A percentile compares a stretch with the other conserved stretches of the same genome.
phyloP scores from a whole-genome alignment of 1,140 invertebrate species.

The Drosophila ironensis region DNA sequence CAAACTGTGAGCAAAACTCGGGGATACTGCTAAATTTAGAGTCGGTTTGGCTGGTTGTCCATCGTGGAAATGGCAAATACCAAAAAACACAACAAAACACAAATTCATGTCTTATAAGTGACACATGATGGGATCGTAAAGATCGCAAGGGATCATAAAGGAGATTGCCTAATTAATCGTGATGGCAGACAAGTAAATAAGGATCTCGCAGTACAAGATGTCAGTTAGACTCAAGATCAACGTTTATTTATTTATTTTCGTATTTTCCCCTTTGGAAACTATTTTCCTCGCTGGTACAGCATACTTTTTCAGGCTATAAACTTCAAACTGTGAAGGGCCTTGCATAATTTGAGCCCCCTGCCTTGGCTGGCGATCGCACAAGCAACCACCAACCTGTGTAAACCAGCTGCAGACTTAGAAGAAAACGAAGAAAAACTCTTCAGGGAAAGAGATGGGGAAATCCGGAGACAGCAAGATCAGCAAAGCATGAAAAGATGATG shows the following conservation, averaged over 20 bases:
- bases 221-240: not conserved
- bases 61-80: too few species aligned
- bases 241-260: not conserved
- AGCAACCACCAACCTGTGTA: too few species aligned
- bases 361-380: not conserved
- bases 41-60: too few species aligned
- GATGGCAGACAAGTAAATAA: not conserved
- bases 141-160: not conserved
- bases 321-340: slow-evolving; percentile 35
- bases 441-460: not conserved
- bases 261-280: not conserved
- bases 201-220: not conserved
- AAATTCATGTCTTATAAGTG: too few species aligned
- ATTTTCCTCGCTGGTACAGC: slow-evolving; percentile 7
- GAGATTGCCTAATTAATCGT: slow-evolving; percentile 12
- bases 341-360: slow-evolving; percentile 41
- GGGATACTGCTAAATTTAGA: too few species aligned
- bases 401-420: slow-evolving; percentile 10
- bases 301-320: slow-evolving; percentile 12
- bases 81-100: too few species aligned
- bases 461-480: slow-evolving; percentile 18
- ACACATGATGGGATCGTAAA: not conserved
- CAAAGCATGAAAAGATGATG: slow-evolving; percentile 47
- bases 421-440: not conserved
- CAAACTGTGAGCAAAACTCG: not conserved